Base-by-base conservation (phyloP, 2,113 vertebrate genomes). In the Meles meles region DNA sequence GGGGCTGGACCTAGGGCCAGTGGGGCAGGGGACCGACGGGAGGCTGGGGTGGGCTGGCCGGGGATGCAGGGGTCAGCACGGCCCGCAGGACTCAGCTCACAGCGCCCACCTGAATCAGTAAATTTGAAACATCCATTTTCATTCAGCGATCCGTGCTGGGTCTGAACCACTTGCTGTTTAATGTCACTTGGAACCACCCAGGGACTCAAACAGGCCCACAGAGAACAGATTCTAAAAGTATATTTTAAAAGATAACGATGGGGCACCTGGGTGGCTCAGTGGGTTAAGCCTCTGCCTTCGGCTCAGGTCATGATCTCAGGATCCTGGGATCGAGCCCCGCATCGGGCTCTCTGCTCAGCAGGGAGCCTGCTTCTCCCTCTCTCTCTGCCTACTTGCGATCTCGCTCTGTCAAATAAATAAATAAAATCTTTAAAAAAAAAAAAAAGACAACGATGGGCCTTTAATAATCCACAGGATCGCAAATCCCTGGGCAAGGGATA, bases 181-280 rank as follows among this genome's bases (percentile, higher is more conserved):
- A 74, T 97, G 94, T 96, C 94, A 86, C 88, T 95, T 94, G 88
- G 59, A 94, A 87, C 94, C 74, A 7, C 67, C 85, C 39, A 86
- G 96, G 86, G 97, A 93, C 76, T 74, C 13, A 94, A 86, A 88
- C 88, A 97, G 72, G 13, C 61, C 93, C 71, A 72, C 39, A n/a
- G 97, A 97, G 96, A 85, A 85, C 88, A 95, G 95, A 87, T 83
- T 97, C 91, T 87, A 92, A 93, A 97, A 97, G 91, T 79, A 83
- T 87, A 94, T 96, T 95, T 97, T 98, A 74, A 88, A 94, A 90
- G 52, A 67, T 93, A 96, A 93, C 90, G 93, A 97, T 29, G 92
- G 55, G 52, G n/a, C n/a, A n/a, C n/a, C n/a, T n/a, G n/a, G n/a
- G n/a, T n/a, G n/a, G n/a, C n/a, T n/a, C n/a, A n/a, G n/a, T n/a